These are phyloP conservation scores for Rhopalosiphum maidis DNA, from an alignment of 1,140 invertebrate species.

Conservation along the genomic window DNA sequence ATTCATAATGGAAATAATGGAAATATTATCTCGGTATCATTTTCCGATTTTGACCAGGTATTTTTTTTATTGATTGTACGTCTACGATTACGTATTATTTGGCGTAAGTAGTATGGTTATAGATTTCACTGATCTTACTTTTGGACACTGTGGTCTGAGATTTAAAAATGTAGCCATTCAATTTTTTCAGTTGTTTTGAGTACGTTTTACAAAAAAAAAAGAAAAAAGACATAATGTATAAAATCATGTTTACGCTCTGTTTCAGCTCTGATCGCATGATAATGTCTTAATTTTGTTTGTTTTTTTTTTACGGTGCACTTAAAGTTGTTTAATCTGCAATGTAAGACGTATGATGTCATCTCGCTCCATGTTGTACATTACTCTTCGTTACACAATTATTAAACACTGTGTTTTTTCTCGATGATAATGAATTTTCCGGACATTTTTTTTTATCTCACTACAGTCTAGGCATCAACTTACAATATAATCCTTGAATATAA, in stretches of 20 bases:
- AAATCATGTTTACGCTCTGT: constrained; percentile 18
- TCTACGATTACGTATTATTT: not conserved
- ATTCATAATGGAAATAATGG: too few species aligned
- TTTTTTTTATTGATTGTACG: not conserved
- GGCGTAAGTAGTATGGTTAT: too few species aligned
- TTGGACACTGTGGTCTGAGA: too few species aligned
- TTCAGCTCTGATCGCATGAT: constrained; percentile 10
- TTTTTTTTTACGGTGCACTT: not conserved
- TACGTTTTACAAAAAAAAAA: not conserved
- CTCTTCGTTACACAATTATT: constrained; percentile 37
- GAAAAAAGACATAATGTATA: not conserved
- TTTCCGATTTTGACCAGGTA: not conserved
- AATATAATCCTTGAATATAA: not conserved
- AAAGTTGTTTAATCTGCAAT: constrained; percentile 23
- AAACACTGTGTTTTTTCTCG: not conserved
- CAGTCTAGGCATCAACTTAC: not conserved
- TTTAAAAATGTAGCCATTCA: not conserved
- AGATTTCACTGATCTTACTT: not conserved
- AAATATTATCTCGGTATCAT: not conserved
- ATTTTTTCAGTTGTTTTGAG: not conserved
- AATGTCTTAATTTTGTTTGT: not conserved
- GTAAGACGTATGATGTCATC: constrained; percentile 13
- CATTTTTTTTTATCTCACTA: not conserved
- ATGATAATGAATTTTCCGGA: not conserved
- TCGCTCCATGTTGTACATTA: not conserved